Percentiles rank a stretch among this genome's conserved stretches.
These are phyloP conservation scores for Mionectes macconnelli DNA, from an alignment of 2,113 vertebrate genomes.

Conservation along the genomic window DNA sequence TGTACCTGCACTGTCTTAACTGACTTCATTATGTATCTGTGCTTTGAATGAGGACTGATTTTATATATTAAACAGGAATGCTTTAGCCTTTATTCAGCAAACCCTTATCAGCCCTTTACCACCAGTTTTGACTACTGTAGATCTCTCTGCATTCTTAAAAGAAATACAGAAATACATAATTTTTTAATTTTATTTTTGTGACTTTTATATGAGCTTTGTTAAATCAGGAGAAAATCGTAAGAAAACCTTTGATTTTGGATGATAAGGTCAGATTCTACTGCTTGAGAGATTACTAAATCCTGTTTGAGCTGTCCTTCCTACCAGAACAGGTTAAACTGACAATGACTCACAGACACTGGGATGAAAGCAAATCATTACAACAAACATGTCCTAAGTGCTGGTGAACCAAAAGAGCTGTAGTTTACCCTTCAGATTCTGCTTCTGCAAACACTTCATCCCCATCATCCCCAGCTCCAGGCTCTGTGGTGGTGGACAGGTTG, in stretches of 20 bases:
- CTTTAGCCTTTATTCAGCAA: background rate
- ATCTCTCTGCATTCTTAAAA: background rate
- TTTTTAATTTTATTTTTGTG: background rate
- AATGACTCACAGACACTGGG: background rate
- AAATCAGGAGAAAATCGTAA: background rate
- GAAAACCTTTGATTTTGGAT: background rate
- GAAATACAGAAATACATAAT: background rate
- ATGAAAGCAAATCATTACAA: background rate
- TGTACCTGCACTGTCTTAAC: background rate
- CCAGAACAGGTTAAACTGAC: background rate
- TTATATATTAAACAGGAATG: background rate
- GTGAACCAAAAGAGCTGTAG: background rate
- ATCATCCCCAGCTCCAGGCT: slow-evolving; percentile 80
- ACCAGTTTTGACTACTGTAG: background rate
- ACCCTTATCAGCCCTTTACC: background rate
- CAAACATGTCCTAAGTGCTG: background rate
- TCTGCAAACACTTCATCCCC: slow-evolving; percentile 89
- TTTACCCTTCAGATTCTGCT: slow-evolving; percentile 88
- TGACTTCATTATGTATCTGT: background rate
- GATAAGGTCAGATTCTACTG: background rate
- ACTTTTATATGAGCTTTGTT: background rate
- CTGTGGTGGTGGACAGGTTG: slow-evolving; percentile 77
- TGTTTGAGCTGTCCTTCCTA: background rate
- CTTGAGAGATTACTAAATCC: background rate
- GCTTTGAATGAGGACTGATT: background rate